Conservation (phyloP, 2,888 invertebrate species). For the Ophion obscuratus region DNA sequence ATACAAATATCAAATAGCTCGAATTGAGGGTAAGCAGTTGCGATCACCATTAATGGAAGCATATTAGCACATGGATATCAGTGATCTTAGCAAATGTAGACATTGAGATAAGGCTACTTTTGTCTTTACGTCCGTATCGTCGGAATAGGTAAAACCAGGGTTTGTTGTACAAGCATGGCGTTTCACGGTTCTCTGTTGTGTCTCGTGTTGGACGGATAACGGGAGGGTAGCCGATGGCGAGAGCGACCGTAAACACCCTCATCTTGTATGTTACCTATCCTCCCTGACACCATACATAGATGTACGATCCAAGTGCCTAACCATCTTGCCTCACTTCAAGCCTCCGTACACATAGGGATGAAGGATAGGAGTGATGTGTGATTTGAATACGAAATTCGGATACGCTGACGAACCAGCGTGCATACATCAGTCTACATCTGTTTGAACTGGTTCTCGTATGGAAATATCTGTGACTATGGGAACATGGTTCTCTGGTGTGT, state of each 20-base stretch:
- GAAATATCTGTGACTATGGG: slow-evolving; percentile 75
- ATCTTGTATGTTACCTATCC: slow-evolving; percentile 30
- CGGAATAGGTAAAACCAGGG: slow-evolving; percentile 15
- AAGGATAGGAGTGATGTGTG: slow-evolving; percentile 73
- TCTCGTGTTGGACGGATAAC: slow-evolving; percentile 15
- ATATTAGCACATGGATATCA: not conserved
- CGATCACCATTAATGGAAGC: not conserved
- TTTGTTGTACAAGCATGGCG: slow-evolving; percentile 6
- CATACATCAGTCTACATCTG: slow-evolving; percentile 82
- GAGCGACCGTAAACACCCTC: slow-evolving; percentile 37
- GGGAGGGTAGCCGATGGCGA: slow-evolving; percentile 24
- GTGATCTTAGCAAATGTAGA: slow-evolving; percentile 1
- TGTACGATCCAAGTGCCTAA: slow-evolving; percentile 55
- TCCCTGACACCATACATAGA: slow-evolving; percentile 40
- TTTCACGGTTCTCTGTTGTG: slow-evolving; percentile 13
- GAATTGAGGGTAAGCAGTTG: too few species aligned
- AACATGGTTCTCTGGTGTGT: slow-evolving; percentile 44
- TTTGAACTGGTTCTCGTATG: slow-evolving; percentile 83
- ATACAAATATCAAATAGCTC: too few species aligned
- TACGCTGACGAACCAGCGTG: slow-evolving; percentile 81
- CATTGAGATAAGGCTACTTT: not conserved
- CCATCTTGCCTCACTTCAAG: slow-evolving; percentile 43
- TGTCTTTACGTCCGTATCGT: not conserved
- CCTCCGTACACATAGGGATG: slow-evolving; percentile 16
- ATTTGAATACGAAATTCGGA: slow-evolving; percentile 83